Evolutionary conservation across 2,113 vertebrate species (phyloP).

Genomic region (Microtus richardsoni): DNA sequence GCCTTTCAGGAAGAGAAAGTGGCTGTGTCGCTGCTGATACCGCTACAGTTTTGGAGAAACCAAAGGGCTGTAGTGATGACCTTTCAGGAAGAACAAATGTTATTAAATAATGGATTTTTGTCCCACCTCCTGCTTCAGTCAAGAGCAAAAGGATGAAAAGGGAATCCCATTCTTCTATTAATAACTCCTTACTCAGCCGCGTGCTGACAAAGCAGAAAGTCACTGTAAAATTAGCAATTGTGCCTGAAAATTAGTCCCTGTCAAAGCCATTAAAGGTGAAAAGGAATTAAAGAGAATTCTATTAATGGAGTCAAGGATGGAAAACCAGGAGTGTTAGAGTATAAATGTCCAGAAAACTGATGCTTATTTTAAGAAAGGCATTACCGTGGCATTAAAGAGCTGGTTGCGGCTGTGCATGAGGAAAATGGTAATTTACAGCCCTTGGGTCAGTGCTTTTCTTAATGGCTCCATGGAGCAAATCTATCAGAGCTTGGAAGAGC

Average conservation of each 20-base stretch:
- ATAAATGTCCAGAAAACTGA: conserved; percentile 62
- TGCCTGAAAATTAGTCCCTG: conserved; percentile 73
- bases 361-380: conserved; percentile 57
- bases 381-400: conserved; percentile 65
- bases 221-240: conserved; percentile 79
- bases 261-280: conserved; percentile 73
- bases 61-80: conserved; percentile 62
- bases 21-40: conserved; percentile 27
- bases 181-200: conserved; percentile 65
- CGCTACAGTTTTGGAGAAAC: conserved; percentile 58
- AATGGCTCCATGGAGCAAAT: conserved; percentile 69
- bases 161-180: conserved; percentile 74
- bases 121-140: conserved; percentile 56
- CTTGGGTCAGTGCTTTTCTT: conserved; percentile 64
- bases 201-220: conserved; percentile 78
- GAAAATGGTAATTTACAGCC: conserved; percentile 59
- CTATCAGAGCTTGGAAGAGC: conserved; percentile 54
- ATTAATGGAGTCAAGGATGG: conserved; percentile 75
- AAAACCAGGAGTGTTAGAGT: conserved; percentile 56
- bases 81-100: conserved; percentile 81
- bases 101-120: conserved; percentile 78
- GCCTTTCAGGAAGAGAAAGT: conserved; percentile 50
- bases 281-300: conserved; percentile 75
- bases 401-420: conserved; percentile 42
- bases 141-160: conserved; percentile 75